Conservation (phyloP, 2,888 invertebrate genomes). For the Cantharis lateralis region DNA sequence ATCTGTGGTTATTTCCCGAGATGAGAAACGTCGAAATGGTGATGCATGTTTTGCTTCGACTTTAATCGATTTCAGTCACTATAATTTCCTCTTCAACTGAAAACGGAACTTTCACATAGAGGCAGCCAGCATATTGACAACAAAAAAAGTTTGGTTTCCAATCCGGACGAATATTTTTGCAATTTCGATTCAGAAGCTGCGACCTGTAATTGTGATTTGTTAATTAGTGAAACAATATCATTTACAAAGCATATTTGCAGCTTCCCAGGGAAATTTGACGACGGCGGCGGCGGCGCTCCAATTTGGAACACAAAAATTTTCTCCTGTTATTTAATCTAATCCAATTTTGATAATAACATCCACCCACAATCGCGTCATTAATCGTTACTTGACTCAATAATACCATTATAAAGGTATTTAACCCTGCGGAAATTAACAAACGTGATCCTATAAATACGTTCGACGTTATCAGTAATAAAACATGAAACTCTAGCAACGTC, state of each 20-base stretch:
- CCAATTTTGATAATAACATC: conserved; percentile 9
- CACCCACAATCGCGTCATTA: conserved; percentile 28
- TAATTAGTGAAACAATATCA: neutral
- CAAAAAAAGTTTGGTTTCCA: conserved; percentile 2
- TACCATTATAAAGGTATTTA: conserved; percentile 41
- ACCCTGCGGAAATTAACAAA: conserved; percentile 44
- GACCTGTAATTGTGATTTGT: neutral
- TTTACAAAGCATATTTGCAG: neutral
- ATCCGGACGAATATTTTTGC: neutral
- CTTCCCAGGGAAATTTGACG: neutral
- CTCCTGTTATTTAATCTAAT: neutral
- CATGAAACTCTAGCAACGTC: conserved; percentile 36
- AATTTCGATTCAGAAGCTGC: neutral
- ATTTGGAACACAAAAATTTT: neutral
- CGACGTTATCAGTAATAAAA: conserved; percentile 44
- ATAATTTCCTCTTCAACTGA: conserved; percentile 32
- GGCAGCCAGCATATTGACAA: conserved; percentile 5
- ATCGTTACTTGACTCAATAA: conserved; percentile 31
- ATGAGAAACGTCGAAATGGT: conserved; percentile 32
- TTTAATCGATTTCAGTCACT: conserved; percentile 32
- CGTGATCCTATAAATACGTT: conserved; percentile 44
- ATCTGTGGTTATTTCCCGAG: conserved; percentile 24
- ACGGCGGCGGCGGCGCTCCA: neutral
- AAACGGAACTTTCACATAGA: conserved; percentile 25
- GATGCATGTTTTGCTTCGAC: conserved; percentile 20